Evolutionary conservation across 1,140 invertebrate species (phyloP), one percentile per base, ranked within the genome.

Genomic region (Conus ventricosus): DNA sequence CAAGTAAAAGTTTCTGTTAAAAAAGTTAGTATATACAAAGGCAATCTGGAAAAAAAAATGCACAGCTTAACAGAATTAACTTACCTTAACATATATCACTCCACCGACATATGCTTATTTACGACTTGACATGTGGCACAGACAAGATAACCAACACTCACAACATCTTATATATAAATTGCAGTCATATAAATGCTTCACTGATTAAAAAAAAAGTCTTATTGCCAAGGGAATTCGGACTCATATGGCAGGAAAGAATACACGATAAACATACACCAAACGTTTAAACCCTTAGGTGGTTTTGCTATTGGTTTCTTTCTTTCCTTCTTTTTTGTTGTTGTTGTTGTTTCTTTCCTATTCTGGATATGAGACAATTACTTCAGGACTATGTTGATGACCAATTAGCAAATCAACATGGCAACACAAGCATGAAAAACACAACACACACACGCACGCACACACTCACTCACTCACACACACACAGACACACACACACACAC

Each of bases 221-320:
- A 81, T 81, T 81, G 80, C 80, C 80, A 81, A 53, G 80, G 80
- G 80, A 81, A 81, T 81, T 54, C 27, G 6, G 23, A 81, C 13
- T 13, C 7, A 23, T 7, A n/a, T 71, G 67, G 67, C 23, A 71
- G 67, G 67, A 71, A 71, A 20, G 67, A 20, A 71, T 13, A 71
- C 0, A 20, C 23, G 20, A 7, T 71, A 7, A 71, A 71, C 13
- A 20, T 8, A 60, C 57, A 60, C 8, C 39, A 39, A 39, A 39
- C 39, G 39, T 39, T 39, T 39, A 39, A 39, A 39, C 39, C 39
- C 39, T 39, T 39, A 39, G 39, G 39, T 39, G 39, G 39, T 39
- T 39, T 39, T 39, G 39, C 39, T 39, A 39, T 39, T 39, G 39
- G 39, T 39, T 39, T 39, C 39, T 39, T 39, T 39, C 39, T 39